Base-by-base conservation (phyloP, 2,888 invertebrate genomes). In the Merodon equestris region DNA sequence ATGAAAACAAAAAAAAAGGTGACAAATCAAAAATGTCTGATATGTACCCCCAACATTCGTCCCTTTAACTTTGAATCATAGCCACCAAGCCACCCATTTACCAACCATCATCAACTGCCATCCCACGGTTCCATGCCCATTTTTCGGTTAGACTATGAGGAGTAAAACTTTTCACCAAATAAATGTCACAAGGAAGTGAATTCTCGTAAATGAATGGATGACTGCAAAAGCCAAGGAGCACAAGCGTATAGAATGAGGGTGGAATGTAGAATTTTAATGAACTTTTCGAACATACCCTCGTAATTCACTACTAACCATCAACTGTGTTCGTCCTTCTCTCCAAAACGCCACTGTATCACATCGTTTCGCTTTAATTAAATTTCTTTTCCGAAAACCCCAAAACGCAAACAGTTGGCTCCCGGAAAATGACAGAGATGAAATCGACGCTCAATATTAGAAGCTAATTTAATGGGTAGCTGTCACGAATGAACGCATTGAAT, bases 251-350 rank as follows among this genome's bases (percentile, higher is more conserved):
- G 14, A 63, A 63, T 27, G 50, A 71, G 76, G 64, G 71, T 76
- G 27, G 61, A 51, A 56, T 73, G 61, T 63, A 72, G 77, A 77
- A 77, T 77, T 77, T 77, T 73, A 77, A 77, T 77, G 72, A 77
- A 77, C 77, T 77, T 73, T 72, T 14, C 66, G 13, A 72, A 51
- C 44, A 54, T 38, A 60, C 38, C 12, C 66, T 45, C 51, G 40
- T 17, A 40, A 48, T 34, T 34, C 17, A 18, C 47, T 13, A 9
- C 10, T 12, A 15, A n/a, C 19, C n/a, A n/a, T n/a, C n/a, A n/a
- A n/a, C n/a, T n/a, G n/a, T n/a, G n/a, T n/a, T n/a, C n/a, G n/a
- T n/a, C n/a, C n/a, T n/a, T n/a, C n/a, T n/a, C n/a, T n/a, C n/a
- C n/a, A n/a, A n/a, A n/a, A n/a, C n/a, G n/a, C n/a, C n/a, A 50